Conservation (phyloP, 1,140 invertebrate species). For the Caenorhabditis briggsae region DNA sequence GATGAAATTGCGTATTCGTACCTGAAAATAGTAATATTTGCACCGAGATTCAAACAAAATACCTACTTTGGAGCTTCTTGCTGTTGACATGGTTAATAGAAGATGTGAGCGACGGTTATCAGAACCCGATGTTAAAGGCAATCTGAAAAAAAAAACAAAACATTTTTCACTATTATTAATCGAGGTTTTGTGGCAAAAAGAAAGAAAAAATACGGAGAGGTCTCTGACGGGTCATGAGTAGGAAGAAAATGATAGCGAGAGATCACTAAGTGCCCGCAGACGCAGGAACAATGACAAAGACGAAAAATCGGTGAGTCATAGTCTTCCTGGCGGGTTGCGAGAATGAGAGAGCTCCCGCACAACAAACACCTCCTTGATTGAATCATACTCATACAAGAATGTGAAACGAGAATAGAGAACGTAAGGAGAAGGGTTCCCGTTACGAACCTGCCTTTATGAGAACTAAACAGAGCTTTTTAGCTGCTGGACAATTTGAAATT, state of each 20-base stretch:
- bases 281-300: conserved; percentile 3
- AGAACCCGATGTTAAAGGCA: conserved; percentile 34
- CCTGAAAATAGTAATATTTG: conserved; percentile 55
- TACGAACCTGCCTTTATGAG: conserved; percentile 29
- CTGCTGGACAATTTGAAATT: conserved; percentile 1
- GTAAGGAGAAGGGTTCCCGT: conserved; percentile 34
- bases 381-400: conserved; percentile 53
- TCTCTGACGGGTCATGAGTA: conserved; percentile 32
- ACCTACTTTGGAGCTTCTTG: conserved; percentile 37
- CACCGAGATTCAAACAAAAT: background rate
- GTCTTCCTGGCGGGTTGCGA: conserved; percentile 43
- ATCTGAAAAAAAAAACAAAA: conserved; percentile 17
- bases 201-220: conserved; percentile 45
- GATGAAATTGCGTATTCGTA: conserved; percentile 71
- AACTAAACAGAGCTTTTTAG: background rate
- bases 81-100: conserved; percentile 45
- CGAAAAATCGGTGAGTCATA: conserved; percentile 26
- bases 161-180: background rate
- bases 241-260: conserved; percentile 41
- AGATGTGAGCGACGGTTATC: background rate
- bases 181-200: background rate
- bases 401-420: background rate
- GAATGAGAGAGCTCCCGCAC: conserved; percentile 43
- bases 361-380: conserved; percentile 49
- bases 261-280: conserved; percentile 9